Percentiles rank a stretch among this genome's conserved stretches.
These are phyloP conservation scores for Oxygymnocypris stewartii DNA, from an alignment of 2,113 vertebrate genomes.

Conservation along the genomic window DNA sequence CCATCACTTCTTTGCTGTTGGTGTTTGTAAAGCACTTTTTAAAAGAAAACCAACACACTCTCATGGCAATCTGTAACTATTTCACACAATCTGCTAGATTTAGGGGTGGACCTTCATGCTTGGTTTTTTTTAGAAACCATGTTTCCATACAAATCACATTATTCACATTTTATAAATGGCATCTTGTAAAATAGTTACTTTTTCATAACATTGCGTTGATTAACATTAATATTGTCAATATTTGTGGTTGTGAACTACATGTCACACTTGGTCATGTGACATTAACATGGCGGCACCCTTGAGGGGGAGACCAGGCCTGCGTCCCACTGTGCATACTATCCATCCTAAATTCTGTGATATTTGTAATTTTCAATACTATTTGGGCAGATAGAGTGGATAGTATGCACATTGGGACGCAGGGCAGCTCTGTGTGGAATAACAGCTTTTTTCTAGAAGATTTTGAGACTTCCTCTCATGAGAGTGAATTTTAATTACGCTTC, in stretches of 20 bases:
- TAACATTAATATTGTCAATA: neutral
- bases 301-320: neutral
- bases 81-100: neutral
- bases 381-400: too few species aligned
- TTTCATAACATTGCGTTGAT: neutral
- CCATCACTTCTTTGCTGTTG: neutral
- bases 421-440: neutral
- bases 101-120: neutral
- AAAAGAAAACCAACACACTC: neutral
- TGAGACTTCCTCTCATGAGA: neutral
- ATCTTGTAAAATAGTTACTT: neutral
- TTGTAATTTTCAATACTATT: too few species aligned
- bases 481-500: neutral
- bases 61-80: neutral
- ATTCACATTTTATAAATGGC: neutral
- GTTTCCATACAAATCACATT: neutral
- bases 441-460: neutral
- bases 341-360: too few species aligned
- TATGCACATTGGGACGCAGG: too few species aligned
- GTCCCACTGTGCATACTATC: too few species aligned
- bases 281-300: slow-evolving; percentile 11
- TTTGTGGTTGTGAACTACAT: neutral
- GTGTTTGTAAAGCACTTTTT: neutral
- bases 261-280: slow-evolving; percentile 17
- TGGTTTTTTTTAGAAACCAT: neutral